Percentiles rank a stretch among this genome's conserved stretches.
Conservation (phyloP, 1,140 invertebrate genomes). For the Akabosia matsudoensis region DNA sequence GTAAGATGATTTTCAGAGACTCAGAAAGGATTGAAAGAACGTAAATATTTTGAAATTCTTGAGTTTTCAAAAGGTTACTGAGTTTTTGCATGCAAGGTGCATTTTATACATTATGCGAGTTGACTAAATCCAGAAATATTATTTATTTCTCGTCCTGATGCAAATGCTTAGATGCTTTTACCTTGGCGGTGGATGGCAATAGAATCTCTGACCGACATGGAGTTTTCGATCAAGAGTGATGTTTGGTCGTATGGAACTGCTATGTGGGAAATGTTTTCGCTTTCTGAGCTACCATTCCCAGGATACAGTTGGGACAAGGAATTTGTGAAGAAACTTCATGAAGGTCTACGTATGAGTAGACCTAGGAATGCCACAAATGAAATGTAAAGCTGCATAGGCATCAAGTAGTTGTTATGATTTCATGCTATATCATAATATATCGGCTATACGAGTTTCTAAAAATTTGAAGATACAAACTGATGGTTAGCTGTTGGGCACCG, state of each 20-base stretch:
- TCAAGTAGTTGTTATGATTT: background rate
- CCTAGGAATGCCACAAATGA: constrained; percentile 52
- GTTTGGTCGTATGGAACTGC: constrained; percentile 56
- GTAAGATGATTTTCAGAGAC: too few species aligned
- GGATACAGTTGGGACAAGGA: constrained; percentile 30
- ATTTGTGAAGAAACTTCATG: constrained; percentile 48
- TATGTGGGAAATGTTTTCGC: constrained; percentile 54
- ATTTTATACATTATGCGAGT: too few species aligned
- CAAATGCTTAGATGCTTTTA: constrained; percentile 49
- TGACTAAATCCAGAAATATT: too few species aligned
- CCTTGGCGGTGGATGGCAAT: constrained; percentile 57
- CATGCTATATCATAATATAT: too few species aligned
- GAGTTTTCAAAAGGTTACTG: constrained; percentile 48
- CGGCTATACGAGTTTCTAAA: too few species aligned
- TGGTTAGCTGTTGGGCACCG: background rate
- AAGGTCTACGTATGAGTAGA: constrained; percentile 54
- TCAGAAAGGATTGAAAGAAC: too few species aligned
- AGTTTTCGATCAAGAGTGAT: constrained; percentile 54
- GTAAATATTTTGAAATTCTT: background rate
- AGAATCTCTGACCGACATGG: constrained; percentile 53
- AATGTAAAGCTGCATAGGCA: constrained; percentile 48
- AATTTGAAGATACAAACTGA: constrained; percentile 13
- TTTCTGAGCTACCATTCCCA: constrained; percentile 50
- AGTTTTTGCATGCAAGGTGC: too few species aligned
- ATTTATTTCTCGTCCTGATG: too few species aligned